These are phyloP conservation scores for Mythimna lalbum DNA, from an alignment of 2,888 invertebrate species.

Conservation along the genomic window DNA sequence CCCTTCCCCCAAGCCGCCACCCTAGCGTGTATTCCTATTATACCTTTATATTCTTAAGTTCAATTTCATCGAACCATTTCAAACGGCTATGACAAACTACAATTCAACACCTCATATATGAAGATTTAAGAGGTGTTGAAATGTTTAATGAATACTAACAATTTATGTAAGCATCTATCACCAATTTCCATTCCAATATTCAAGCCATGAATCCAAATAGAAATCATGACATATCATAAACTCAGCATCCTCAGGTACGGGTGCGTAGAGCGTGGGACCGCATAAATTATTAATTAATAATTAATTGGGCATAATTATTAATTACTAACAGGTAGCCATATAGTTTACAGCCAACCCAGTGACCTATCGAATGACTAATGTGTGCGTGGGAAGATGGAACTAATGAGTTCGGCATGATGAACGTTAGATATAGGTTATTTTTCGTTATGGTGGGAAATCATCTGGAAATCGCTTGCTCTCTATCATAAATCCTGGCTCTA, in stretches of 20 bases:
- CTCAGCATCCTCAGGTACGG: conserved; percentile 28
- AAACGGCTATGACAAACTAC: neutral
- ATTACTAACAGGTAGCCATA: conserved; percentile 47
- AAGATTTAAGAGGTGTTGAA: no score
- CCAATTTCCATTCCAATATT: conserved; percentile 9
- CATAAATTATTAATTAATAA: no score
- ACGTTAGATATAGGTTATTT: no score
- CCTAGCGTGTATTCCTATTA: no score
- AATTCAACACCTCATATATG: neutral
- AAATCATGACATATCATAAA: conserved; percentile 31
- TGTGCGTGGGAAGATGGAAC: conserved; percentile 40
- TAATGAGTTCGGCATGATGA: neutral
- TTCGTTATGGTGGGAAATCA: no score
- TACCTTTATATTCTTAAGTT: neutral
- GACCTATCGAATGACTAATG: conserved; percentile 41
- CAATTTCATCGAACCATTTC: neutral
- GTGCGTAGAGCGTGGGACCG: conserved; percentile 30
- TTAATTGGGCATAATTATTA: conserved; percentile 52
- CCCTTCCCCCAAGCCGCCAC: no score
- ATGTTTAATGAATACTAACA: neutral
- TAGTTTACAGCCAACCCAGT: conserved; percentile 43
- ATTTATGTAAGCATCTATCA: neutral
- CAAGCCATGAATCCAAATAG: conserved; percentile 4
- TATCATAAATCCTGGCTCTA: no score
- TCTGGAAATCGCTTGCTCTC: no score